Conservation (phyloP, 2,888 invertebrate genomes). For the Pseudolycoriella hygida region DNA sequence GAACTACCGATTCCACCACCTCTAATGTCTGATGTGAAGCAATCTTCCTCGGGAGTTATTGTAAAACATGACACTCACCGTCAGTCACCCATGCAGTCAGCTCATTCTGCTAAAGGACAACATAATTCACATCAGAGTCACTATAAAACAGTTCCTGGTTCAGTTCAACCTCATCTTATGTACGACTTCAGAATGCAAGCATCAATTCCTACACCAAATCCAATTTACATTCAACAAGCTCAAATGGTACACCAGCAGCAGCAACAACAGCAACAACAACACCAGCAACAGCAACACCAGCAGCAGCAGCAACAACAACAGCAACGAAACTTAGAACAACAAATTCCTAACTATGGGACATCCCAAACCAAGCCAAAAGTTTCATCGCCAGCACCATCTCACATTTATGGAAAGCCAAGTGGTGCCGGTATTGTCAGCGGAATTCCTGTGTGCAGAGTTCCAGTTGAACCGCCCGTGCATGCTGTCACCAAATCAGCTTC, state of each 20-base stretch:
- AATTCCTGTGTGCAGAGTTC: constrained; percentile 32
- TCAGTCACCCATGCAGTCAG: neutral
- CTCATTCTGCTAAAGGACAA: neutral
- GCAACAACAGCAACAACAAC: constrained; percentile 1
- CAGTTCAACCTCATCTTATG: neutral
- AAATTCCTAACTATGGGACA: neutral
- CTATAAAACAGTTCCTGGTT: neutral
- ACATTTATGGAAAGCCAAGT: constrained; percentile 17
- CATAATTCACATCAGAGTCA: neutral
- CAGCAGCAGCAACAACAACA: constrained; percentile 4
- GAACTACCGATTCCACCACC: neutral
- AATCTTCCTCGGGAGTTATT: neutral
- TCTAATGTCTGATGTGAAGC: neutral
- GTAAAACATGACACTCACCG: neutral
- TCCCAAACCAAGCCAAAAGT: constrained; percentile 38
- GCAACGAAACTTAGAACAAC: neutral
- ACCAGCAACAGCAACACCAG: neutral
- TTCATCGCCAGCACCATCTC: constrained; percentile 54
- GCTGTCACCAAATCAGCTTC: constrained; percentile 36
- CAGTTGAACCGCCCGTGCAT: constrained; percentile 18
- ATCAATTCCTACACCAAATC: neutral
- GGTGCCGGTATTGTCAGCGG: constrained; percentile 37
- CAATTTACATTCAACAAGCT: neutral
- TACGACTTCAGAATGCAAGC: neutral
- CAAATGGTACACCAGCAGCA: neutral